Evolutionary conservation across 2,797 vertebrate species (phyloP).

Genomic region (Scolopax rusticola): DNA sequence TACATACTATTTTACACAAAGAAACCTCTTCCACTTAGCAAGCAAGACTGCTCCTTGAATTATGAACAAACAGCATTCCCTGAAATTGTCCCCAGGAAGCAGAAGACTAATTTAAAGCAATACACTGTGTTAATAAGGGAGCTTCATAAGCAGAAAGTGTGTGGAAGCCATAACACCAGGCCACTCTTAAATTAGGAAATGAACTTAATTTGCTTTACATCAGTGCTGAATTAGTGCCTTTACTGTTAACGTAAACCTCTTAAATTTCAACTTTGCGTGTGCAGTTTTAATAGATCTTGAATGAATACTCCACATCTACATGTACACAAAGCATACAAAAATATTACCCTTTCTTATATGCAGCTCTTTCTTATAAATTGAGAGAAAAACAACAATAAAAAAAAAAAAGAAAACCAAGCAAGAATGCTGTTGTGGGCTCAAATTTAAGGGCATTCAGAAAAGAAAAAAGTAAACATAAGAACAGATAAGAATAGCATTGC

Average conservation of each 20-base stretch:
- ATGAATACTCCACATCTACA: background rate
- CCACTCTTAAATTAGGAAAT: background rate
- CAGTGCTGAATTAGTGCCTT: background rate
- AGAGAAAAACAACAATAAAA: background rate
- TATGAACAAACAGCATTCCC: background rate
- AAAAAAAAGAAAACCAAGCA: background rate
- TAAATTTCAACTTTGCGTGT: background rate
- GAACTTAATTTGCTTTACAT: background rate
- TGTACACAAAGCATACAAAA: background rate
- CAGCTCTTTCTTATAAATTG: background rate
- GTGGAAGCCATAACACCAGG: background rate
- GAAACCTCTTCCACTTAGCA: background rate
- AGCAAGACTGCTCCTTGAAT: background rate
- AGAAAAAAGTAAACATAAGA: background rate
- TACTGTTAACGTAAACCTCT: background rate
- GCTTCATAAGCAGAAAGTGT: background rate
- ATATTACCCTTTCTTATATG: background rate
- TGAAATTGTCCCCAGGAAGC: background rate
- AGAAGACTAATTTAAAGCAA: background rate
- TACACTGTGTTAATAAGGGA: background rate
- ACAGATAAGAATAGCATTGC: background rate
- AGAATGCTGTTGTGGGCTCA: background rate
- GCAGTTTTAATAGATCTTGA: background rate
- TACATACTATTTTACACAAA: background rate
- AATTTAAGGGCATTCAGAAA: background rate